Evolutionary conservation across 2,888 invertebrate genomes (phyloP), one percentile per base, ranked within the genome.

Genomic region (Drosophila histrio): DNA sequence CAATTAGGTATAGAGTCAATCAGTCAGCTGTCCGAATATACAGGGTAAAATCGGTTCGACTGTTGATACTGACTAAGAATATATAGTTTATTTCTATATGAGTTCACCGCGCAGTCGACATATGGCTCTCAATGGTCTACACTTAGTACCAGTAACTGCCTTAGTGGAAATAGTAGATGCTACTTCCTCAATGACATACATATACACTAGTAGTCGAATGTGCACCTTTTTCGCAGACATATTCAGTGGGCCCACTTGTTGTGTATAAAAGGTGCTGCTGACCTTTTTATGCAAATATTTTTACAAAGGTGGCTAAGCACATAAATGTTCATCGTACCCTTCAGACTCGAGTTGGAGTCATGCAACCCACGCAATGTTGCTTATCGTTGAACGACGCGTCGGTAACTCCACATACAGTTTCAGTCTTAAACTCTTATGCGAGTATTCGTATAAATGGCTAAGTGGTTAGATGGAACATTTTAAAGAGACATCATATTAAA

Each of bases 241-340:
- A 70, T 56, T 56, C 28, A 38, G 54, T 41, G 28, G 21, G 34
- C 2, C 52, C 30, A 47, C 66, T 47, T 44, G 53, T 17, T 19
- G 7, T 22, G 21, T 34, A 67, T 11, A 36, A 78, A 69, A 77
- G 81, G 83, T 90, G 91, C 88, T 86, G 88, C 83, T 91, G 90
- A 91, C 90, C 91, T 87, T 90, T 90, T 89, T 87, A 90, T 90
- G 88, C 80, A 90, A 91, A 91, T 91, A 90, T 90, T 86, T 89
- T 81, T 82, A 70, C 69, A 65, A 77, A 72, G 66, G 58, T 60
- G 57, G 49, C 63, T 52, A 54, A 61, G 54, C 69, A 72, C 63
- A 79, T 59, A 67, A 67, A 83, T 77, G 73, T 59, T 63, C 50
- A 69, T 57, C 56, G 41, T 47, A 36, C 19, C 43, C 41, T 8